Evolutionary conservation across 1,140 invertebrate genomes (phyloP).

Genomic region (Aphidius gifuensis): DNA sequence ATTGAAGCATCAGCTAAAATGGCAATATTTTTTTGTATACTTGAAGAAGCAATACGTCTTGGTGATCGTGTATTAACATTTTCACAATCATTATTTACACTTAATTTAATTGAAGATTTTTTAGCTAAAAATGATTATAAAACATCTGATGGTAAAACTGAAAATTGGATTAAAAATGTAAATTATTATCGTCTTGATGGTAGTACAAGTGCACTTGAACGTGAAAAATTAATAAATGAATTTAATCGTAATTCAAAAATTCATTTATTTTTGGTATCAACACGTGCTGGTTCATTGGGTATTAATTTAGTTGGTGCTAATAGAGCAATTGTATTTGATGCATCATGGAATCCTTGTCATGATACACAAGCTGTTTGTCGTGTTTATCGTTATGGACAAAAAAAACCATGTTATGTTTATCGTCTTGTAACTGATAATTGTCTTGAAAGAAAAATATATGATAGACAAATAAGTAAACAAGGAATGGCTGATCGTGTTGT

Average conservation of each 20-base stretch:
- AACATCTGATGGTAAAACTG: constrained; percentile 55
- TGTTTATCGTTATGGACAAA: constrained; percentile 94
- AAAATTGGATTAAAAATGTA: constrained; percentile 81
- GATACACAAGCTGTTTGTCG: constrained; percentile 98
- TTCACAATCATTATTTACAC: constrained; percentile 92
- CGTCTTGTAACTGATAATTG: constrained; percentile 95
- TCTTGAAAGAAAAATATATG: constrained; percentile 96
- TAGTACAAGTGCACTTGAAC: constrained; percentile 87
- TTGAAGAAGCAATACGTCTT: constrained; percentile 81
- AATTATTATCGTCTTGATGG: constrained; percentile 95
- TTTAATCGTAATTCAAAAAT: constrained; percentile 92
- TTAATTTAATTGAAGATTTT: constrained; percentile 97
- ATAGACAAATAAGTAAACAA: constrained; percentile 96
- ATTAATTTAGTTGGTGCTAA: constrained; percentile 98
- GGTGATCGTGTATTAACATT: constrained; percentile 95
- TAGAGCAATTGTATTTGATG: constrained; percentile 95
- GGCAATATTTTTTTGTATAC: constrained; percentile 88
- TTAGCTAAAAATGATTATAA: constrained; percentile 78
- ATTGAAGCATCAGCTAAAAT: constrained; percentile 95
- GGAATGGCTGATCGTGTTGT: constrained; percentile 96
- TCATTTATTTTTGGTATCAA: constrained; percentile 94
- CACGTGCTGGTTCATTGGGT: constrained; percentile 92
- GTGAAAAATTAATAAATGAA: constrained; percentile 95
- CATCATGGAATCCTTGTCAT: constrained; percentile 99
- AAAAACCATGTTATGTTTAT: constrained; percentile 93